Conservation (phyloP, 2,113 vertebrate genomes). For the Isurus oxyrinchus region DNA sequence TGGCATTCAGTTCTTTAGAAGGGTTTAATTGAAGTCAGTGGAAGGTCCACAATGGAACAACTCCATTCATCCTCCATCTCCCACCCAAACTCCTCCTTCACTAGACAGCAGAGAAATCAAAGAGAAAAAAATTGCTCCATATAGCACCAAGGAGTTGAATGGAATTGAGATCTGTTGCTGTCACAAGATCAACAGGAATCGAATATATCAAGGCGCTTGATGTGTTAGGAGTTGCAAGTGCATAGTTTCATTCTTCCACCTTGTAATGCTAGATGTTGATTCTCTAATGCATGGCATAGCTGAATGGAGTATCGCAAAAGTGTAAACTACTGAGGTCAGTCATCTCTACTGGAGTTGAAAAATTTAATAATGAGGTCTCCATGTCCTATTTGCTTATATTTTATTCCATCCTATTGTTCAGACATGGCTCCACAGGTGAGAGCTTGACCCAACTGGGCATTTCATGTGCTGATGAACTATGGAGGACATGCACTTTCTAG, state of each 20-base stretch:
- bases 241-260: neutral
- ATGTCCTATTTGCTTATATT: neutral
- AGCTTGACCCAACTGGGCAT: neutral
- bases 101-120: neutral
- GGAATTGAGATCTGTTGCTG: neutral
- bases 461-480: neutral
- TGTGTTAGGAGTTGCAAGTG: neutral
- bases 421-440: neutral
- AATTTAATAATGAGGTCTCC: neutral
- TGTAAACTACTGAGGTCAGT: neutral
- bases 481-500: neutral
- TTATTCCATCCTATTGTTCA: neutral
- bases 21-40: neutral
- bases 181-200: neutral
- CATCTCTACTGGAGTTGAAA: neutral
- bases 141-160: neutral
- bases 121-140: neutral
- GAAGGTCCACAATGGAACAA: neutral
- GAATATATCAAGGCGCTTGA: neutral
- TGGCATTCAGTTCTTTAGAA: neutral
- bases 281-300: neutral
- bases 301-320: neutral
- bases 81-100: neutral
- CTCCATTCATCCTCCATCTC: neutral
- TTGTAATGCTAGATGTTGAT: neutral